These are phyloP conservation scores for Tychaedon coryphoeus DNA, from an alignment of 2,113 vertebrate species.

Conservation along the genomic window DNA sequence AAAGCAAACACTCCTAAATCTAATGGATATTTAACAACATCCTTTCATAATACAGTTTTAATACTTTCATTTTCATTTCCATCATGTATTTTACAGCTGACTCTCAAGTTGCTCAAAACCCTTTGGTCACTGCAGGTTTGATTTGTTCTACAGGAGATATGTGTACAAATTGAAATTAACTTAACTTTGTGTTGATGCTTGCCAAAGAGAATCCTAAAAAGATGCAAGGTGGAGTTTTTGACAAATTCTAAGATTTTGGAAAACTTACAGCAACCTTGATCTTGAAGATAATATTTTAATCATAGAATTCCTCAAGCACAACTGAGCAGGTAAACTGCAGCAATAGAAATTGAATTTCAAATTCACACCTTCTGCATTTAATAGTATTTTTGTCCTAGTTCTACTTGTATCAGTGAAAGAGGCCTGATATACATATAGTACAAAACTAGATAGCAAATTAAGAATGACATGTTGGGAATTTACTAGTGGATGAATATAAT, in stretches of 20 bases:
- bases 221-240: background rate
- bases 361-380: background rate
- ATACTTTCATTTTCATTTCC: slow-evolving; percentile 6
- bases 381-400: background rate
- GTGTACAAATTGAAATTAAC: background rate
- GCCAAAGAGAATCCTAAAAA: background rate
- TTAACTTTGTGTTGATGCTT: background rate
- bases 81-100: background rate
- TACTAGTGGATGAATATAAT: background rate
- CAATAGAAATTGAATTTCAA: background rate
- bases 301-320: background rate
- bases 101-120: background rate
- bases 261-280: background rate
- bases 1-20: slow-evolving; percentile 8
- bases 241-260: background rate
- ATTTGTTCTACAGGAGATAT: background rate
- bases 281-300: background rate
- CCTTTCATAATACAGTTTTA: background rate
- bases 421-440: background rate
- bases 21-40: background rate
- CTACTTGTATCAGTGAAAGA: background rate
- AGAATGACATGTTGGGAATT: background rate
- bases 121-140: background rate
- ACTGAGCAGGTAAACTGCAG: background rate
- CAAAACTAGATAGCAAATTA: background rate